phyloP scores from a whole-genome alignment of 2,113 vertebrate genomes.

The Porphyrio hochstetteri region DNA sequence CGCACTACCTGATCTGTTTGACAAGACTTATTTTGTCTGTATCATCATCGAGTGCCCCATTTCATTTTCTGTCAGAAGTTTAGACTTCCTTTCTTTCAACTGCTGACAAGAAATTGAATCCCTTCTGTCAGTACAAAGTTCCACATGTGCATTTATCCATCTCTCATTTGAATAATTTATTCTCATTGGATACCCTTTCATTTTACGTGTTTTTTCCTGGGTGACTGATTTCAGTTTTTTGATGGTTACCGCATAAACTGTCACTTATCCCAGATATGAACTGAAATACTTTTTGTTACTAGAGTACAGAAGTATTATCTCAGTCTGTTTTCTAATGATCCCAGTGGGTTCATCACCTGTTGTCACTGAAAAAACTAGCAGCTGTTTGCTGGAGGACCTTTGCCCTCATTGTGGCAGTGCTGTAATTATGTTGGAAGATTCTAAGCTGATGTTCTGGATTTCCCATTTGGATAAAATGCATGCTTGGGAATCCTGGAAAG shows the following conservation, averaged over 20 bases:
- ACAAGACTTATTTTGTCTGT: constrained; percentile 11
- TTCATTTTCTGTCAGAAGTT: constrained; percentile 28
- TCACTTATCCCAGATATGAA: neutral
- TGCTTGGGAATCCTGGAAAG: neutral
- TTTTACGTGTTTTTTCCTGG: neutral
- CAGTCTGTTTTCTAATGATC: neutral
- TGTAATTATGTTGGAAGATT: neutral
- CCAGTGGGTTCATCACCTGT: neutral
- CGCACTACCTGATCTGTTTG: neutral
- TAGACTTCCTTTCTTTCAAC: neutral
- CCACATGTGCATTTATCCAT: neutral
- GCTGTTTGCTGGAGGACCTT: neutral
- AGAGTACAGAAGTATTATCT: neutral
- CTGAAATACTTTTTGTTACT: neutral
- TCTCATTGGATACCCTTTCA: neutral
- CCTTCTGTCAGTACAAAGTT: neutral
- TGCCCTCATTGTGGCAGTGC: neutral
- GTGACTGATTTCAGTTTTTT: neutral
- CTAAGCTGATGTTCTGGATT: neutral
- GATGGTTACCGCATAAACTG: neutral
- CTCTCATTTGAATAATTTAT: neutral
- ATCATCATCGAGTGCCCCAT: neutral
- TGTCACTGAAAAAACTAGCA: neutral
- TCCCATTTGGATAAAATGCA: neutral
- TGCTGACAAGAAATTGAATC: neutral